Evolutionary conservation across 2,113 vertebrate species (phyloP).

Genomic region (Nettapus auritus): DNA sequence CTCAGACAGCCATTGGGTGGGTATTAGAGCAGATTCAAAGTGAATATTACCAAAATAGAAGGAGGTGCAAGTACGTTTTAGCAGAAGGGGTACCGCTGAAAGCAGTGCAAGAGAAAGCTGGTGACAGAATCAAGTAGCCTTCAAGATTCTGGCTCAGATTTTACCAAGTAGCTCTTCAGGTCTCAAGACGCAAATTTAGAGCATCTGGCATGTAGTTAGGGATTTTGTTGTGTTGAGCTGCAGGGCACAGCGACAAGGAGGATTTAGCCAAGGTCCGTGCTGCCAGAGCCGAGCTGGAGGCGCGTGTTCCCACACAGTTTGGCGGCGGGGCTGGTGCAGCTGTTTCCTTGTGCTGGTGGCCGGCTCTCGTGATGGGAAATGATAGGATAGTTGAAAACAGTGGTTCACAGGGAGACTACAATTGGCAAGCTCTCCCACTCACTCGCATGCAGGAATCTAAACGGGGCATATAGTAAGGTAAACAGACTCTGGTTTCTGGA

Average conservation of each 20-base stretch:
- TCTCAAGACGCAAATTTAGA: not conserved
- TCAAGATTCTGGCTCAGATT: not conserved
- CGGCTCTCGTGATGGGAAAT: not conserved
- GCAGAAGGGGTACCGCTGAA: rapidly evolving
- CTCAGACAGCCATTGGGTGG: not conserved
- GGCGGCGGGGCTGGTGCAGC: not conserved
- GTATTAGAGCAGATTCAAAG: not conserved
- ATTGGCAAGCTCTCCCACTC: not conserved
- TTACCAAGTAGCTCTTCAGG: not conserved
- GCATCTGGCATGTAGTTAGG: too few relatives aligned
- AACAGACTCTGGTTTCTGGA: not conserved
- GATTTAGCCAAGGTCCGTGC: not conserved
- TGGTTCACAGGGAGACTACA: not conserved
- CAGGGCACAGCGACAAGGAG: not conserved
- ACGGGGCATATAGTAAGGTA: not conserved
- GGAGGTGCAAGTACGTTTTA: not conserved
- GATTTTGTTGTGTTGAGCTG: not conserved
- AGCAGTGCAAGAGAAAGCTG: not conserved
- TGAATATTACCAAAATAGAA: not conserved
- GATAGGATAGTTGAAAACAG: not conserved
- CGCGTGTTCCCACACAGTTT: rapidly evolving
- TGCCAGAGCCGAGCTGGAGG: not conserved
- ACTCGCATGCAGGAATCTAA: not conserved
- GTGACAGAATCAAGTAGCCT: not conserved
- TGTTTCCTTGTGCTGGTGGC: not conserved